Evolutionary conservation across 1,140 invertebrate species (phyloP), one percentile per base, ranked within the genome.

Genomic region (Sweltsa coloradensis): DNA sequence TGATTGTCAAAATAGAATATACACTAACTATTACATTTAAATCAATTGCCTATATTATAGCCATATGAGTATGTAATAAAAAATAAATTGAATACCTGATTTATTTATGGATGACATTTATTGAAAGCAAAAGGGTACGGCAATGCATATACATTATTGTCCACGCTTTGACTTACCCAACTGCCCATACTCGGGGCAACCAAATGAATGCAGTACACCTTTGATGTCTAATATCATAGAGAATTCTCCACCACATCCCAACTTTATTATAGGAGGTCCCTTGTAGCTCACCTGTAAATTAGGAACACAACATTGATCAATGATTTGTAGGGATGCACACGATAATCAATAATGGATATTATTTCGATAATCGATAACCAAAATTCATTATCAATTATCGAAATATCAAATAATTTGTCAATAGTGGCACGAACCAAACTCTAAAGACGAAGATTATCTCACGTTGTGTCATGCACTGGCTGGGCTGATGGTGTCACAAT

Each of bases 181-280:
- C 58, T 91, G 89, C 3, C 92, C 92, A 66, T 90, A 90, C 58
- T 95, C 90, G 0, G 92, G 92, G 48, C 84, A 75, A 4, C 92
- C 92, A 62, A 95, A 96, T 0, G 89, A 89, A 62, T 90, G 86
- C 7, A 95, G 64, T 47, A 79, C 80, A 7, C 91, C 91, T 62
- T 89, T 85, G 45, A 85, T 80, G 61, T 95, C 90, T 19, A 93
- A 62, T 39, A 95, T 85, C 64, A 92, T 81, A 19, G 86, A 90
- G 63, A 94, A 96, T 47, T 95, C 91, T 2, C 79, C 89, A 4
- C 92, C 92, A 62, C 89, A 94, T 0, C 84, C 83, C 26, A 95
- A 74, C 62, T 89, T 85, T 5, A 85, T 72, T 49, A 92, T 81
- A 5, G 85, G 86, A 14, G 83, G 77, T 18, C 87, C 86, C 56